A percentile compares a stretch with the other conserved stretches of the same genome.
Conservation (phyloP, 1,140 invertebrate genomes). For the Achroia grisella region DNA sequence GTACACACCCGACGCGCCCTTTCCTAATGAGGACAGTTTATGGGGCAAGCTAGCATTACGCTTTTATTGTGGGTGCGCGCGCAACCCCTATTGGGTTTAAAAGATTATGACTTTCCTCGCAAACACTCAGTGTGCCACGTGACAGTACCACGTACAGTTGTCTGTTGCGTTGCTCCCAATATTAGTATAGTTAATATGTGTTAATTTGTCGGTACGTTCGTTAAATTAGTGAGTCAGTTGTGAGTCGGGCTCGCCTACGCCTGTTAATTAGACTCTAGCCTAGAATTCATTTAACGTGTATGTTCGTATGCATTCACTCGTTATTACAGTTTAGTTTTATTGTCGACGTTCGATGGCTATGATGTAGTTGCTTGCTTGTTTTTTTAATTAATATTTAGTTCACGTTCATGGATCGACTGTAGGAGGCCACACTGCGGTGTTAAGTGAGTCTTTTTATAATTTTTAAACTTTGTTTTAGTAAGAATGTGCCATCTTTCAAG, state of each 20-base stretch:
- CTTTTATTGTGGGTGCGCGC: slow-evolving; percentile 62
- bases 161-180: background rate
- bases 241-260: slow-evolving; percentile 39
- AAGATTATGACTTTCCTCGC: slow-evolving; percentile 39
- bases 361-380: no score
- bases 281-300: slow-evolving; percentile 55
- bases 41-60: slow-evolving; percentile 56
- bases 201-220: slow-evolving; percentile 27
- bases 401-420: no score
- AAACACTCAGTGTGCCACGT: slow-evolving; percentile 45
- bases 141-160: slow-evolving; percentile 20
- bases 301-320: slow-evolving; percentile 14
- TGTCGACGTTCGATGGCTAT: no score
- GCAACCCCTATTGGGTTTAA: slow-evolving; percentile 51
- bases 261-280: slow-evolving; percentile 55
- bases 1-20: slow-evolving; percentile 58
- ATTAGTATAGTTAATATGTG: slow-evolving; percentile 24
- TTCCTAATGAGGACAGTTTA: slow-evolving; percentile 67
- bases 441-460: no score
- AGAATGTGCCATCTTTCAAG: no score
- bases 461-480: no score
- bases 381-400: no score
- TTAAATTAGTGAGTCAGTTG: slow-evolving; percentile 50
- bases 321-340: no score
- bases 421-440: no score